Base-by-base conservation (phyloP, 2,888 invertebrate genomes). In the Ormyrus rosae region DNA sequence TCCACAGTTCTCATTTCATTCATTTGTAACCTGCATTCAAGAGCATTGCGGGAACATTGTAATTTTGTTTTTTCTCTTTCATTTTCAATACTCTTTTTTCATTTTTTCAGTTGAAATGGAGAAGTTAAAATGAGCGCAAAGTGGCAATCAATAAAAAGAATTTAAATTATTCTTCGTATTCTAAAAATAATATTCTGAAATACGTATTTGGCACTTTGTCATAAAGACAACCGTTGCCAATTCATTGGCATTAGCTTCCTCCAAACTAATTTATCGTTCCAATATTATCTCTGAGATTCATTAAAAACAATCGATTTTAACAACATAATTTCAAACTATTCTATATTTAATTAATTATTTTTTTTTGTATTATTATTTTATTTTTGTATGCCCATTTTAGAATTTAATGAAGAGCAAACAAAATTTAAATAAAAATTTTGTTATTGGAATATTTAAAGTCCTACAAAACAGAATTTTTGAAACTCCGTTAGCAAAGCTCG, bases 1-100 rank as follows among this genome's bases (percentile, higher is more conserved):
- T 46, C 60, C 77, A 72, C 79, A 79, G 68, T 80, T 76, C 64
- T 72, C 79, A 58, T 70, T 73, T 78, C 81, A 5, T 67, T 61
- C 68, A 67, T 71, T 65, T 61, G 63, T 64, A 65, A 46, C 51
- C 51, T 71, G 48, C 51, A 50, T 76, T 53, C 45, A 76, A 76
- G 60, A 46, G 68, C 61, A 68, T 61, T 61, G 61, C 6, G 53
- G 61, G 46, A 65, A 71, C 65, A 78, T 78, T 65, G 55, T 64
- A 71, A 65, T 71, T 65, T 68, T 46, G 45, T n/a, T 67, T 68
- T 9, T 45, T 61, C 55, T 68, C 34, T 58, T 11, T 50, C 6
- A n/a, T 48, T n/a, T 13, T 73, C n/a, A 53, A 56, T 48, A 51
- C 46, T 65, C 34, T 19, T 65, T 73, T 73, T 61, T 34, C 34